Base-by-base conservation (phyloP, 2,888 invertebrate genomes). In the Unio delphinus region DNA sequence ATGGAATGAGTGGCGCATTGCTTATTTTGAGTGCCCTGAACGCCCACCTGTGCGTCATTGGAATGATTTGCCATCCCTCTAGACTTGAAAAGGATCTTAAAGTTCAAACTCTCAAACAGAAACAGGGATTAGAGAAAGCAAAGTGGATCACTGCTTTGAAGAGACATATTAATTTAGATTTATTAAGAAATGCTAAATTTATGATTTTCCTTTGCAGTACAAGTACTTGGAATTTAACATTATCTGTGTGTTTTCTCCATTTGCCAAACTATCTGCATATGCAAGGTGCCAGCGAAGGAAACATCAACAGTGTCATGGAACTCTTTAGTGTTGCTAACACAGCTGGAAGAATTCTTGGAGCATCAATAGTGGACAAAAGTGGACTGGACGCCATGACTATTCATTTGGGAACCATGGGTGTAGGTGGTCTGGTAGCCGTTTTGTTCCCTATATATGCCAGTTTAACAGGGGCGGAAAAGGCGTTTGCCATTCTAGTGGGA, bases 1-100 rank as follows among this genome's bases (percentile, higher is more conserved):
- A 72, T 45, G 77, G 74, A 26, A 58, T 80, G 8, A 68, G 75
- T 45, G 78, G 80, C 5, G 62, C 73, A 3, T 79, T 78, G 55
- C 61, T 74, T 20, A 60, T 80, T 4, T 57, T 78, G 1, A 69
- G 73, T 58, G 78, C 73, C 6, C 55, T 74, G 1, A 69, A 61
- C 28, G 72, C 76, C 6, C 74, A 80, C 55, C 58, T 76, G 23
- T 75, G 75, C 67, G 68, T 75, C 0, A 65, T 76, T 64, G 78
- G 72, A 1, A 59, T 76, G 58, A 65, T 78, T 28, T 73, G 78
- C 26, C 73, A 71, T 68, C 77, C 78, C 1, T 74, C 75, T 20
- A 45, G 59, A 0, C 23, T 67, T 20, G 78, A 80, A 70, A 56
- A 61, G 18, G 17, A 54, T 18, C 34, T 74, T 28, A 45, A 55